Evolutionary conservation across 2,113 vertebrate species (phyloP).

Genomic region (Platycercus adscitus): DNA sequence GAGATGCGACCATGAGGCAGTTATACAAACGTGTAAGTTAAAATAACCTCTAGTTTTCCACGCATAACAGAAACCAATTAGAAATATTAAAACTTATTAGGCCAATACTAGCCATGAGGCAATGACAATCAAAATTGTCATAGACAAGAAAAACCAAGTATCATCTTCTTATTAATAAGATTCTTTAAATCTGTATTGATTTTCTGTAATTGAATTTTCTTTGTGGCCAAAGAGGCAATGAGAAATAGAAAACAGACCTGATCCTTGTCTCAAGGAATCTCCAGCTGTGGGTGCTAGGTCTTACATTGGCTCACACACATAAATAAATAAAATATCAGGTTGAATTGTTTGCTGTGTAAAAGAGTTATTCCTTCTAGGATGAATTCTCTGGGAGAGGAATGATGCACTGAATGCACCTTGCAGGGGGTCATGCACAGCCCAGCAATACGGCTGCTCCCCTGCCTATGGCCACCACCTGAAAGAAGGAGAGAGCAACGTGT

Average conservation of each 20-base stretch:
- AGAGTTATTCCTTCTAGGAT: neutral
- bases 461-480: rapidly evolving
- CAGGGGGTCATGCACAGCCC: too few relatives aligned
- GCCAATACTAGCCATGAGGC: neutral
- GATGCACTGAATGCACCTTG: neutral
- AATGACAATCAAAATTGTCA: neutral
- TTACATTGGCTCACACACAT: neutral
- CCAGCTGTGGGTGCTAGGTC: rapidly evolving
- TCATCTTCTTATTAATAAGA: neutral
- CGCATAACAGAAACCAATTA: neutral
- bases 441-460: neutral
- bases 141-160: neutral
- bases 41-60: neutral
- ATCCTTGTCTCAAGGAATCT: neutral
- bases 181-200: neutral
- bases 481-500: neutral
- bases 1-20: neutral
- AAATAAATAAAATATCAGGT: neutral
- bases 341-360: neutral
- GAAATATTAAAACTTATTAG: neutral
- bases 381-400: neutral
- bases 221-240: neutral
- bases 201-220: neutral
- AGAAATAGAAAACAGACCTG: neutral
- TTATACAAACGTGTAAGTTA: neutral